Evolutionary conservation across 1,140 invertebrate species (phyloP).

Genomic region (Medauroidea extradentata): DNA sequence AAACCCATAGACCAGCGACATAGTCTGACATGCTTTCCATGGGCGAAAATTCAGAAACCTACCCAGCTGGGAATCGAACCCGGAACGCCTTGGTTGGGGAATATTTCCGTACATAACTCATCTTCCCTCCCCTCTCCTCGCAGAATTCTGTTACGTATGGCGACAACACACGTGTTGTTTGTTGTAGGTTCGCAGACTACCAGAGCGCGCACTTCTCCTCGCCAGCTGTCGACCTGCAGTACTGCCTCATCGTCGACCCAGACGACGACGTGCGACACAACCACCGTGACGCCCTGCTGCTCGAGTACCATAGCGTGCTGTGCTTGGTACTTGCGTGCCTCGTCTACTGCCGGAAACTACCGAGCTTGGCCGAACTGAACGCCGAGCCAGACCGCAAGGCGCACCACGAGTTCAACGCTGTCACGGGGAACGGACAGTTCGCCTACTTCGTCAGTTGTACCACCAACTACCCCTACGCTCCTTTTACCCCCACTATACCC

Average conservation of each 20-base stretch:
- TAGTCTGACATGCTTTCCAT: too few relatives aligned
- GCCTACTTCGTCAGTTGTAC: too few relatives aligned
- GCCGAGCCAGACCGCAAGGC: constrained; percentile 23
- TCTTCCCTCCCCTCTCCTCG: too few relatives aligned
- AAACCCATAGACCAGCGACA: too few relatives aligned
- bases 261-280: constrained; percentile 1
- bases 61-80: too few relatives aligned
- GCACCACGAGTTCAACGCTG: not conserved
- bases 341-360: constrained; percentile 38
- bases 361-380: constrained; percentile 39
- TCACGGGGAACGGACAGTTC: not conserved
- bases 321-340: constrained; percentile 36
- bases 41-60: too few relatives aligned
- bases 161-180: too few relatives aligned
- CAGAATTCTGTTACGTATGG: too few relatives aligned
- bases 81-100: too few relatives aligned
- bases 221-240: constrained; percentile 21
- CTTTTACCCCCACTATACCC: too few relatives aligned
- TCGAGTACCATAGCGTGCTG: constrained; percentile 41
- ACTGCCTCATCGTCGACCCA: constrained; percentile 22
- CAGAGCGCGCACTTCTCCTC: constrained; percentile 19
- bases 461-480: too few relatives aligned
- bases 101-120: too few relatives aligned
- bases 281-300: constrained; percentile 37
- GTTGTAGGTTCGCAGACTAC: constrained; percentile 17